phyloP scores from a whole-genome alignment of 2,888 invertebrate species.

The Drosophila fulvimacula region DNA sequence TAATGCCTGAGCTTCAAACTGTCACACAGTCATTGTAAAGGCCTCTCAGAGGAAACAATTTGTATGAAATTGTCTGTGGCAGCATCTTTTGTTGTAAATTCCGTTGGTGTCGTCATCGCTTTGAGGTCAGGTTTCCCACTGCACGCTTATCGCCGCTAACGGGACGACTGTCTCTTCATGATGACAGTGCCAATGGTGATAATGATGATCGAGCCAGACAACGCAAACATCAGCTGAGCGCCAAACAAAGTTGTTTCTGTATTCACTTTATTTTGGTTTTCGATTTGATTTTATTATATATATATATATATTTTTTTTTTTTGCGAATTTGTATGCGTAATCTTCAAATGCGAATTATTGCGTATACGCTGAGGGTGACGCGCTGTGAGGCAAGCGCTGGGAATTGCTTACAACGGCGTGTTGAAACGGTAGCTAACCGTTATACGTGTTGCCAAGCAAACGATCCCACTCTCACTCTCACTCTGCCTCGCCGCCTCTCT shows the following conservation, averaged over 20 bases:
- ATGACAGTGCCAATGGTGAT: conserved; percentile 9
- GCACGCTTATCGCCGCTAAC: conserved; percentile 28
- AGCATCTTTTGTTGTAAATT: conserved; percentile 31
- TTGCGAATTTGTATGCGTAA: conserved; percentile 45
- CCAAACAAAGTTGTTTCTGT: conserved; percentile 9
- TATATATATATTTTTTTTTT: too few relatives aligned
- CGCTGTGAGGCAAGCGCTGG: conserved; percentile 17
- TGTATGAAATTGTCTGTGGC: conserved; percentile 44
- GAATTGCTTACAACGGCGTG: conserved; percentile 11
- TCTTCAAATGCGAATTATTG: conserved; percentile 42
- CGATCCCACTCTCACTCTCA: conserved; percentile 13
- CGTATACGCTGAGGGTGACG: conserved; percentile 50
- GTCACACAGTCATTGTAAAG: not conserved
- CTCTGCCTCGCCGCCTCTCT: too few relatives aligned
- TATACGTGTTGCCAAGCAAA: conserved; percentile 61
- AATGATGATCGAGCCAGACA: conserved; percentile 52
- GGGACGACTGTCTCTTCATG: not conserved
- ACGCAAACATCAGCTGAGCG: conserved; percentile 68
- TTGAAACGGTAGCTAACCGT: conserved; percentile 11
- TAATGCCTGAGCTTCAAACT: not conserved
- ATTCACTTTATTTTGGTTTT: conserved; percentile 17
- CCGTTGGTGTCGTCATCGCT: conserved; percentile 63
- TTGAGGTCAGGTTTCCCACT: conserved; percentile 30
- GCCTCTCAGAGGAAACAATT: conserved; percentile 47
- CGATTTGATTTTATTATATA: conserved; percentile 19